Evolutionary conservation across 2,888 invertebrate species (phyloP), one percentile per base, ranked within the genome.

Genomic region (Melinaea menophilus): DNA sequence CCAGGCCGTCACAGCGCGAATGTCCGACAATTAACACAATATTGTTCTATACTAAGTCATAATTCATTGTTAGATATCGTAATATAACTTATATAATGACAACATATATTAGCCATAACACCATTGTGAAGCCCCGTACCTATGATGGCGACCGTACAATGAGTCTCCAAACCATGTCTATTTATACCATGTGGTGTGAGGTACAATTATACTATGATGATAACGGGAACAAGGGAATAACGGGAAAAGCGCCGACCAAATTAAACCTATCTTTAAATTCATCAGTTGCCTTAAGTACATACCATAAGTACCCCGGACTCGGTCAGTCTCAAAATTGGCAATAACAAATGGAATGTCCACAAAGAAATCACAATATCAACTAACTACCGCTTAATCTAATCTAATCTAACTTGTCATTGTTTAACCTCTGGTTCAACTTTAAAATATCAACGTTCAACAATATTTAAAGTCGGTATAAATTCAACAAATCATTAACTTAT

Each of bases 111-210:
- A 88, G 84, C 89, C 90, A 83, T 83, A 79, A 82, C 87, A 89
- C 90, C 90, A 83, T 86, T 85, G 86, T 81, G 73, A 88, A 86
- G 87, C 88, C 81, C 89, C 83, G 81, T 79, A 88, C 85, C 88
- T 85, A 82, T 81, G 82, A 85, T 85, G 85, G 81, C 81, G 79
- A 84, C 88, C 87, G 82, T 84, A 82, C 64, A 83, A 57, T 58
- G 41, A 12, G 37, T 45, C 45, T 41, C 65, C 56, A 62, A 68
- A 69, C 67, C 70, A 67, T 65, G 67, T 63, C 74, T 71, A 71
- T 71, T 47, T 62, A 56, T 47, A 46, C 61, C 78, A 81, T 81
- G 86, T 85, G 84, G 86, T 87, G 87, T 87, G 85, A 86, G 85
- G 84, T 81, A 77, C 74, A 62, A 64, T 64, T 51, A 22, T 22